Evolutionary conservation across 2,113 vertebrate genomes (phyloP), one percentile per base, ranked within the genome.

Genomic region (Bagarius yarrelli): DNA sequence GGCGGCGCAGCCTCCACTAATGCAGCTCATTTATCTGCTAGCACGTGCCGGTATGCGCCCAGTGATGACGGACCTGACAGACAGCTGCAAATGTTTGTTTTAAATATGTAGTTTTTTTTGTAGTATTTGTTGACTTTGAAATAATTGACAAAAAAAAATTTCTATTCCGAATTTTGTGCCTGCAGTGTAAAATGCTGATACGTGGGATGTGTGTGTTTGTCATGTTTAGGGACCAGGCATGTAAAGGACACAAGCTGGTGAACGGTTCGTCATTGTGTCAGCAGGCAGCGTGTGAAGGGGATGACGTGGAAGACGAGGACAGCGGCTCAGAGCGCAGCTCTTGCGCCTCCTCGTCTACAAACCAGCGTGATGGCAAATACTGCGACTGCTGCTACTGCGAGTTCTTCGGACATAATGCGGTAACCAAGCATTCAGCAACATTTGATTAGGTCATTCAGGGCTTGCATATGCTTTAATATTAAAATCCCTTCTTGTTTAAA

Each of bases 381-480:
- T 99, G 98, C 23, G 98, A 99, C 91, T 99, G 98, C 94, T 99
- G 98, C 95, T 99, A 99, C 95, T 99, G 98, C 94, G 98, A 99
- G 92, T 99, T 99, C 94, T 99, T 99, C 85, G 98, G 98, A 88
- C 98, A 99, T 90, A 99, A 98, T 0, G 96, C 97, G 95, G 98
- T 99, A 94, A 92, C 90, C 89, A 81, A 59, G 16, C 13, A 11
- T n/a, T 21, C 0, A 4, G 8, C 16, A 32, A 19, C 30, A 3
- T 64, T 34, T 5, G 12, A 15, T 52, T 52, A 14, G 21, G 6
- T 69, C 1, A 25, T 23, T 47, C 23, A 66, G 34, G 5, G 16
- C 15, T 19, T 55, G 63, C 32, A 11, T 18, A 64, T 9, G 32
- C 3, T 64, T 19, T 21, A 13, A n/a, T 15, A 14, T 3, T 4